Percentiles rank a stretch among this genome's conserved stretches.
phyloP scores from a whole-genome alignment of 2,888 invertebrate genomes.

The Lasioglossum lativentre region DNA sequence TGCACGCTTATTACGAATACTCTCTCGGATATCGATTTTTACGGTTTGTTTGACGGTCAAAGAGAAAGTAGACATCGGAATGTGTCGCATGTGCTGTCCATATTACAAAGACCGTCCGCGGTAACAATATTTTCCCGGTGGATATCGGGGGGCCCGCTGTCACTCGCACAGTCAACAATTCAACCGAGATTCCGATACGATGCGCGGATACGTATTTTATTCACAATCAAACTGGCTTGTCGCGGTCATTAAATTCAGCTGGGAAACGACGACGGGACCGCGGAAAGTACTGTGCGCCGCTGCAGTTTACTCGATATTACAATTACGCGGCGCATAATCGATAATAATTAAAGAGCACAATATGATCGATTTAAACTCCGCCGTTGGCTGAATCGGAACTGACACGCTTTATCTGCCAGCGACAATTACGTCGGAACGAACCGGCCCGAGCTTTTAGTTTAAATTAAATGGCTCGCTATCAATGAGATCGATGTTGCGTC shows the following conservation, averaged over 20 bases:
- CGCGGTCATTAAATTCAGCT: conserved; percentile 48
- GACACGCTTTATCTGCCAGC: conserved; percentile 16
- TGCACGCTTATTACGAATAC: conserved; percentile 8
- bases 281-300: not conserved
- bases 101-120: conserved; percentile 33
- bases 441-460: conserved; percentile 15
- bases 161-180: not conserved
- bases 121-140: conserved; percentile 41
- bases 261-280: conserved; percentile 23
- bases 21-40: conserved; percentile 42
- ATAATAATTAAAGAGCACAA: conserved; percentile 49
- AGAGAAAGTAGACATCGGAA: conserved; percentile 47
- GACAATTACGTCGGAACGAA: conserved; percentile 23
- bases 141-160: conserved; percentile 25
- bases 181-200: conserved; percentile 29
- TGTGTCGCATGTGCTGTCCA: not conserved
- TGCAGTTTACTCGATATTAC: conserved; percentile 28
- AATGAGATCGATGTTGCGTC: conserved; percentile 7
- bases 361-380: conserved; percentile 37
- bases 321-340: conserved; percentile 39
- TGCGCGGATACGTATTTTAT: conserved; percentile 53
- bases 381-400: conserved; percentile 9
- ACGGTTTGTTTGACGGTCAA: conserved; percentile 12
- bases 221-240: conserved; percentile 54
- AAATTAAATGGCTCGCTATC: conserved; percentile 5